Evolutionary conservation across 2,888 invertebrate species (phyloP), one percentile per base, ranked within the genome.

Genomic region (Cryptops parisi): DNA sequence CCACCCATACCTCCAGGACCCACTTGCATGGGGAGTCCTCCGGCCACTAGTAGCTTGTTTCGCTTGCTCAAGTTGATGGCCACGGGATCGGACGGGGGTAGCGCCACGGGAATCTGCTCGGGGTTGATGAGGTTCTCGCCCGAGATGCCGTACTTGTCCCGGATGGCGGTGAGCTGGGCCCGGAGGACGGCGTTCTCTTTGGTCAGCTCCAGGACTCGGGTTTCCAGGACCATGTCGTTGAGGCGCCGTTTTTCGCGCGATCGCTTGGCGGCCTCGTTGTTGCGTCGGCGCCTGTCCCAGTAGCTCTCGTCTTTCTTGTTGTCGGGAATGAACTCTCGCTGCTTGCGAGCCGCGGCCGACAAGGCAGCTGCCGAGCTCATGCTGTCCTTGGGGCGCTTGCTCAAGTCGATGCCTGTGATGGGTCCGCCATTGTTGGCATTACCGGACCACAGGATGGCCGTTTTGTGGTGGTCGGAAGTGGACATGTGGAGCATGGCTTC

Each of bases 271-370:
- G 96, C 96, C 70, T 94, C 94, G 70, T 97, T 97, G 72, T 97
- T 96, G 55, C 94, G 79, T 58, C 94, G 77, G 54, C 97, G 77
- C 54, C 94, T 80, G 70, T 94, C 93, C 97, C 97, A 96, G 71
- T 96, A 96, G 65, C 86, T 88, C 64, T 93, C 90, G 65, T 96
- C 94, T 68, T 96, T 96, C 69, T 91, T 91, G 71, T 80, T 87
- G 68, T 94, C 94, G 0, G 94, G 94, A 58, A 93, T 94, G 70
- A 96, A 94, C 69, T 94, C 93, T 15, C 96, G 77, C 66, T 93
- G 93, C 67, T 94, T 94, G 63, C 93, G 79, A 64, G 87, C 85
- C 1, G 48, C 22, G 41, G 25, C 47, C 33, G 21, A 12, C 3
- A 62, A 63, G 23, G 52, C 88, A 86, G 40, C 41, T 15, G 40